Evolutionary conservation across 1,140 invertebrate species (phyloP).

Genomic region (Phortica variegata): DNA sequence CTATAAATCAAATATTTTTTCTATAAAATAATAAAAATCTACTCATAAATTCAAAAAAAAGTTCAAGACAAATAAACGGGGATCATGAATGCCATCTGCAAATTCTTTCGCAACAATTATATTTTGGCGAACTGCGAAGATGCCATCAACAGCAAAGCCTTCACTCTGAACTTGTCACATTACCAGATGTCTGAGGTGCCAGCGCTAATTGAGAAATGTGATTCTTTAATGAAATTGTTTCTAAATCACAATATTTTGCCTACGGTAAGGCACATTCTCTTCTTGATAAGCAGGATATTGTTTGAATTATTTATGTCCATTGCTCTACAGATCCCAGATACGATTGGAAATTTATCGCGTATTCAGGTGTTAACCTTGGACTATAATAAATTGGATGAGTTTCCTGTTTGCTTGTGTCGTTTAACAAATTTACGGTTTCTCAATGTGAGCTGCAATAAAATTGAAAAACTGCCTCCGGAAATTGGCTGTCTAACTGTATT

Average conservation of each 20-base stretch:
- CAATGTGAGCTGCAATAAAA: conserved; percentile 81
- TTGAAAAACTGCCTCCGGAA: conserved; percentile 66
- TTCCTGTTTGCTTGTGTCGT: conserved; percentile 62
- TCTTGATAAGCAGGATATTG: neutral
- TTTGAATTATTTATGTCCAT: no score
- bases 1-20: no score
- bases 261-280: conserved; percentile 39
- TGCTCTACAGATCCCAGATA: conserved; percentile 38
- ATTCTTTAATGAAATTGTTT: conserved; percentile 61
- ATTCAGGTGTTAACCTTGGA: conserved; percentile 61
- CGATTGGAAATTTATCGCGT: conserved; percentile 42
- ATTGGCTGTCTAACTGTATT: conserved; percentile 72
- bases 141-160: conserved; percentile 61
- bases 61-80: no score
- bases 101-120: conserved; percentile 65
- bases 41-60: no score
- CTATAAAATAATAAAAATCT: no score
- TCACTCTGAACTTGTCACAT: conserved; percentile 61
- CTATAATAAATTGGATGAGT: conserved; percentile 69
- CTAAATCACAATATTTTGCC: conserved; percentile 63
- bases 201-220: conserved; percentile 59
- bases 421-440: conserved; percentile 71
- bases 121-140: conserved; percentile 65
- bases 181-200: conserved; percentile 63
- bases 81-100: no score